Percentiles rank a stretch among this genome's conserved stretches.
Evolutionary conservation across 1,140 invertebrate genomes (phyloP).

Genomic region (Drosophila arizonae): DNA sequence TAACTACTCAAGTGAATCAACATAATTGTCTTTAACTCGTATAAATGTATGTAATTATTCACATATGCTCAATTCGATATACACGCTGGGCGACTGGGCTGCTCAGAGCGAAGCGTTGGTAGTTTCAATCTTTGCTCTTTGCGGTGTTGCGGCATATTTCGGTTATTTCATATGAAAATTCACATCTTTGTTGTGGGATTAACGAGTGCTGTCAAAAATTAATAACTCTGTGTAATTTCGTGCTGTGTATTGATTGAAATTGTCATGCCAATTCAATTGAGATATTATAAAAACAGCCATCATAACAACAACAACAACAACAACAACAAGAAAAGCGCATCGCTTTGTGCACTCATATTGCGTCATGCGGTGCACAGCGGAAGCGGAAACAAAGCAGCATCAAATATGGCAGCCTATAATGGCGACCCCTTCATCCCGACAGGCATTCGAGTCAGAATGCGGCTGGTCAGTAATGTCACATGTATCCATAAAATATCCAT

Average conservation of each 20-base stretch:
- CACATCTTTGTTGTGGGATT: slow-evolving; percentile 24
- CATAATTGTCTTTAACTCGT: slow-evolving; percentile 54
- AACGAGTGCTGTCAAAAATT: slow-evolving; percentile 34
- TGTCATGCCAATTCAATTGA: slow-evolving; percentile 56
- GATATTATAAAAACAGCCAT: slow-evolving; percentile 9
- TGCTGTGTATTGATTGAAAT: slow-evolving; percentile 50
- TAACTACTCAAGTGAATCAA: slow-evolving; percentile 61
- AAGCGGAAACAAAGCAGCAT: slow-evolving; percentile 76
- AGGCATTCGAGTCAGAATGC: slow-evolving; percentile 12
- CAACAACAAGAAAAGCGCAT: slow-evolving; percentile 24
- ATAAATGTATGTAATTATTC: not conserved
- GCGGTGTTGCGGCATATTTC: slow-evolving; percentile 13
- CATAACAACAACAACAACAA: not conserved
- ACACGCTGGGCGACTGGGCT: slow-evolving; percentile 1
- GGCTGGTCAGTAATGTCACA: slow-evolving; percentile 52
- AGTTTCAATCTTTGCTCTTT: slow-evolving; percentile 39
- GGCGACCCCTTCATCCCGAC: slow-evolving; percentile 1
- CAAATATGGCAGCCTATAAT: slow-evolving; percentile 51
- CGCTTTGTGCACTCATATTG: slow-evolving; percentile 35
- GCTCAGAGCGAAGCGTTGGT: not conserved
- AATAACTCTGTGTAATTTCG: slow-evolving; percentile 50
- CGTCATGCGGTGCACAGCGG: slow-evolving; percentile 53
- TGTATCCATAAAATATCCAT: slow-evolving; percentile 56
- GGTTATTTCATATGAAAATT: not conserved
- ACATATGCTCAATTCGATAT: not conserved